Evolutionary conservation across 2,113 vertebrate genomes (phyloP).

Genomic region (Python bivittatus): DNA sequence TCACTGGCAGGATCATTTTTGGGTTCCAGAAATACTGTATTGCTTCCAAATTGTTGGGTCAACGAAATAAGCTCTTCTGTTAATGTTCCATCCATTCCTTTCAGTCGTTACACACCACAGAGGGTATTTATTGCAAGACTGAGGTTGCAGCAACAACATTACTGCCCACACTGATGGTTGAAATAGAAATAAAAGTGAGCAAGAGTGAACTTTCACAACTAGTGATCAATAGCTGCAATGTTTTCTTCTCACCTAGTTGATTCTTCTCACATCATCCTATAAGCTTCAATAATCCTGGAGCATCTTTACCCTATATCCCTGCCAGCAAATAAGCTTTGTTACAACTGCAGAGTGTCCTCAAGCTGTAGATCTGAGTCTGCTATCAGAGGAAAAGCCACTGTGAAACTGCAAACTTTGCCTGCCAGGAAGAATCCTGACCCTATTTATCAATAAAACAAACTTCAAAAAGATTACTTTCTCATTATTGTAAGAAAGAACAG

Average conservation of each 20-base stretch:
- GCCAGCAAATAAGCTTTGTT: background rate
- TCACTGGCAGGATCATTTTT: background rate
- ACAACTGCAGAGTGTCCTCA: background rate
- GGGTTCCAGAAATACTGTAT: background rate
- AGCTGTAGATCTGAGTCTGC: background rate
- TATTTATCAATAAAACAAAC: background rate
- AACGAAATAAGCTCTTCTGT: background rate
- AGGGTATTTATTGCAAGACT: background rate
- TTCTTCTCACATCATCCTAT: background rate
- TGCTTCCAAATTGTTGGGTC: background rate
- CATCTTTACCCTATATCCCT: background rate
- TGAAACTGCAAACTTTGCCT: background rate
- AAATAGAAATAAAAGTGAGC: background rate
- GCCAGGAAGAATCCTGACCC: background rate
- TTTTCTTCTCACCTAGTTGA: background rate
- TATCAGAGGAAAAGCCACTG: background rate
- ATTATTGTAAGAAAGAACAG: background rate
- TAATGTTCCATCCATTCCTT: background rate
- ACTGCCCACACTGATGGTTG: background rate
- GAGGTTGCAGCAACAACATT: background rate
- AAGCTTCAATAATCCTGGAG: background rate
- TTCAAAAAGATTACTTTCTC: background rate
- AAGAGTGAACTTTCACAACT: background rate
- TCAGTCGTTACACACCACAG: background rate
- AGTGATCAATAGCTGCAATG: background rate